Evolutionary conservation across 2,888 invertebrate species (phyloP).

Genomic region (Rhodophaea formosa): DNA sequence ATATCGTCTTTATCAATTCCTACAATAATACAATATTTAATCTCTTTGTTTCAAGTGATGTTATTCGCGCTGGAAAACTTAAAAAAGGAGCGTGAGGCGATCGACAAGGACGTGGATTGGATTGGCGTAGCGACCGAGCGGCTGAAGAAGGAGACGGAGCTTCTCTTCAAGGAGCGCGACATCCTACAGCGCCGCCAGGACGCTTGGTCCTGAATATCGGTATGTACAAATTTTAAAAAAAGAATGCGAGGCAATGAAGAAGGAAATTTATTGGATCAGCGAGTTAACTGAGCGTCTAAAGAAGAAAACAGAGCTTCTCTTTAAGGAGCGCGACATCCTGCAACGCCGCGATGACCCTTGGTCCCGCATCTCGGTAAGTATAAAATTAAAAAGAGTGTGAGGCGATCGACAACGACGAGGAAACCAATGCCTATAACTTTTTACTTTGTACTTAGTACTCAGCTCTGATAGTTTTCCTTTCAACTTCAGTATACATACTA

Average conservation of each 20-base stretch:
- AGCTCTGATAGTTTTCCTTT: no score
- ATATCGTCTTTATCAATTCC: no score
- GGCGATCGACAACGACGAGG: slow-evolving; percentile 30
- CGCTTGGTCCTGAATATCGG: slow-evolving; percentile 48
- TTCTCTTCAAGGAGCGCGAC: slow-evolving; percentile 49
- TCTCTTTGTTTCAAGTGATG: slow-evolving; percentile 44
- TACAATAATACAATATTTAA: no score
- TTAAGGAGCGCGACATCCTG: slow-evolving; percentile 47
- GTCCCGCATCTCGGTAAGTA: slow-evolving; percentile 45
- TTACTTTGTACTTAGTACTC: no score
- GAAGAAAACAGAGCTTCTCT: slow-evolving; percentile 49
- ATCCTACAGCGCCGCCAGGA: slow-evolving; percentile 40
- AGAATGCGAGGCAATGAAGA: slow-evolving; percentile 38
- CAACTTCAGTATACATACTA: no score
- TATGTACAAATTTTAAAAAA: slow-evolving; percentile 36
- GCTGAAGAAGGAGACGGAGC: slow-evolving; percentile 48
- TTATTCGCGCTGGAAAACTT: slow-evolving; percentile 43
- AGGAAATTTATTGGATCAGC: slow-evolving; percentile 45
- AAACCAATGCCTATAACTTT: no score
- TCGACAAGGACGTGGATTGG: slow-evolving; percentile 44
- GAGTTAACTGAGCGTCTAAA: slow-evolving; percentile 47
- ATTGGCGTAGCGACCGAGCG: slow-evolving; percentile 45
- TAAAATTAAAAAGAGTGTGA: slow-evolving; percentile 40
- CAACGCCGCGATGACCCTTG: slow-evolving; percentile 39
- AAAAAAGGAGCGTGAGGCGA: slow-evolving; percentile 41